Percentiles rank a stretch among this genome's conserved stretches.
These are phyloP conservation scores for Etheostoma perlongum DNA, from an alignment of 2,797 vertebrate genomes.

Conservation along the genomic window DNA sequence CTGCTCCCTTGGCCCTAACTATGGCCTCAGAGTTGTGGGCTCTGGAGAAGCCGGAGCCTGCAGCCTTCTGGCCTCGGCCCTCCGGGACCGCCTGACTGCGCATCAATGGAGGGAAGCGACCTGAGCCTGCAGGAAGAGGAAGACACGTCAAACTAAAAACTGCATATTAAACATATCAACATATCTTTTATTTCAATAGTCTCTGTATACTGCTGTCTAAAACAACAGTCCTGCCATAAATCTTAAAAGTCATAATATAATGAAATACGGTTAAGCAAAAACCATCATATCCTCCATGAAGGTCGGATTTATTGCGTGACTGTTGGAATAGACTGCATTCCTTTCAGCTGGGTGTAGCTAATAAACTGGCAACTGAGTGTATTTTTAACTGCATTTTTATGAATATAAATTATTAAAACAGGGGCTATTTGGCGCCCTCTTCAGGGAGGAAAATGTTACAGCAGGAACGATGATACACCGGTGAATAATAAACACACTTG, in stretches of 20 bases:
- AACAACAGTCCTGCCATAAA: not conserved
- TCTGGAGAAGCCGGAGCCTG: constrained; percentile 75
- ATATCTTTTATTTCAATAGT: not conserved
- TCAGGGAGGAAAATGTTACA: constrained; percentile 66
- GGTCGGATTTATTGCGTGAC: not conserved
- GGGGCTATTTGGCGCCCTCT: constrained; percentile 48
- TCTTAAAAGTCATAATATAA: too few species aligned
- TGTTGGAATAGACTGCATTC: not conserved
- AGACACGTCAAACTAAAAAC: not conserved
- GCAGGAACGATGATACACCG: not conserved
- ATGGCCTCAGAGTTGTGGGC: constrained; percentile 89
- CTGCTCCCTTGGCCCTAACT: constrained; percentile 87
- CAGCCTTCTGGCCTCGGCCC: constrained; percentile 61
- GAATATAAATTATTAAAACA: too few species aligned
- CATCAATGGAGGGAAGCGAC: constrained; percentile 87
- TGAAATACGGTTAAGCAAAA: too few species aligned
- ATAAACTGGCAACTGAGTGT: not conserved
- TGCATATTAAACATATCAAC: not conserved
- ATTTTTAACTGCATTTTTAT: not conserved
- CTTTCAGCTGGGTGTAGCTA: too few species aligned
- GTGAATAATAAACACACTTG: not conserved
- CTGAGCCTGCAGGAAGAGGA: constrained; percentile 74
- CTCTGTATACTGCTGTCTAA: not conserved
- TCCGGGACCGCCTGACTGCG: constrained; percentile 83
- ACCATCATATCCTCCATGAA: not conserved